These are phyloP conservation scores for Abscondita cerata DNA, from an alignment of 2,888 invertebrate genomes.

Conservation along the genomic window DNA sequence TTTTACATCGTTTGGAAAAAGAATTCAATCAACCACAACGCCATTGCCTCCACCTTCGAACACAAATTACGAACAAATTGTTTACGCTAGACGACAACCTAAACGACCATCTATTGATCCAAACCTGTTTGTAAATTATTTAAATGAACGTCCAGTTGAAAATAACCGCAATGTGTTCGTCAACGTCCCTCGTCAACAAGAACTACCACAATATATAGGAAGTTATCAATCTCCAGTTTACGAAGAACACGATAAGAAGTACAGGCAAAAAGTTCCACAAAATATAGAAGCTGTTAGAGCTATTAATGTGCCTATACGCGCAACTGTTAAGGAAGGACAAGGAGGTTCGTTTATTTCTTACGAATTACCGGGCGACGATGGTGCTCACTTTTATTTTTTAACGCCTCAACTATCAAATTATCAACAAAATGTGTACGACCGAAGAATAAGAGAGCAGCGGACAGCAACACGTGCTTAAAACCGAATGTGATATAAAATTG, in stretches of 20 bases:
- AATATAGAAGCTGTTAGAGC: slow-evolving; percentile 37
- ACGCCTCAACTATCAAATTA: slow-evolving; percentile 69
- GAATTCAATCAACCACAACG: slow-evolving; percentile 63
- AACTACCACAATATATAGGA: slow-evolving; percentile 32
- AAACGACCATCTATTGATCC: slow-evolving; percentile 60
- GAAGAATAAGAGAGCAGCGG: slow-evolving; percentile 5
- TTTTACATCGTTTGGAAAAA: slow-evolving; percentile 77
- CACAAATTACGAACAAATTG: not conserved
- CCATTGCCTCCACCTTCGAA: slow-evolving; percentile 43
- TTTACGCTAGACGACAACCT: slow-evolving; percentile 4
- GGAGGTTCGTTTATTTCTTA: slow-evolving; percentile 76
- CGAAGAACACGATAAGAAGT: slow-evolving; percentile 40
- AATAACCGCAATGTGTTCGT: slow-evolving; percentile 69
- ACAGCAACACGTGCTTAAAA: not conserved
- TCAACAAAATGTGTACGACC: slow-evolving; percentile 11
- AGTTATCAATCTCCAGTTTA: slow-evolving; percentile 8
- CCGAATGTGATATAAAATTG: slow-evolving; percentile 9
- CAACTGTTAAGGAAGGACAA: slow-evolving; percentile 52
- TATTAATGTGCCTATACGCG: slow-evolving; percentile 35
- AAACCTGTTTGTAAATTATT: slow-evolving; percentile 67
- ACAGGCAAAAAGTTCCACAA: slow-evolving; percentile 33
- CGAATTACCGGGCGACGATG: slow-evolving; percentile 75
- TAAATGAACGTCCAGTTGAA: slow-evolving; percentile 63
- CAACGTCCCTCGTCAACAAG: slow-evolving; percentile 41
- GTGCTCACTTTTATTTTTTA: slow-evolving; percentile 80